Evolutionary conservation across 2,888 invertebrate genomes (phyloP).

Genomic region (Oscheius sp.): DNA sequence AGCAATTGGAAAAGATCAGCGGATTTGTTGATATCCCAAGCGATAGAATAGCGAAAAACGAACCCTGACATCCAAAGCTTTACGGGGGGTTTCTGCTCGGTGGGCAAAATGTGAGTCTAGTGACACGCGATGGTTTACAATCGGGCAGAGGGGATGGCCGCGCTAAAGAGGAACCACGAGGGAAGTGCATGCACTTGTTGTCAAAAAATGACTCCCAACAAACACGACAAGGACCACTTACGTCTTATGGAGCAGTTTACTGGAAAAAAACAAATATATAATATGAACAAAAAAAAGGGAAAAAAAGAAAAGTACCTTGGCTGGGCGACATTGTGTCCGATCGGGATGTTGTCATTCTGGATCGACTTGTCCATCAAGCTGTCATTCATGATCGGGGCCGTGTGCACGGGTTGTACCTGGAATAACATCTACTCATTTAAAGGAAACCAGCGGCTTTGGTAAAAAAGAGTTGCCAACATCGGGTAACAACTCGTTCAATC

Average conservation of each 20-base stretch:
- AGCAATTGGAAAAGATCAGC: slow-evolving; percentile 2
- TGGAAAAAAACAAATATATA: slow-evolving; percentile 51
- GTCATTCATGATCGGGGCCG: slow-evolving; percentile 46
- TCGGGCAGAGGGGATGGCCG: slow-evolving; percentile 7
- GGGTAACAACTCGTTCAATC: not conserved
- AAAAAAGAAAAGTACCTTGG: slow-evolving; percentile 64
- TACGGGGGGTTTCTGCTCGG: not conserved
- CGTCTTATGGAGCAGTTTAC: slow-evolving; percentile 72
- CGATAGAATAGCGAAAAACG: slow-evolving; percentile 14
- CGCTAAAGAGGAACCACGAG: slow-evolving; percentile 9
- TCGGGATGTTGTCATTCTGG: slow-evolving; percentile 65
- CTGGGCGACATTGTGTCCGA: slow-evolving; percentile 66
- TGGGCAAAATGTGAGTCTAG: slow-evolving; percentile 29
- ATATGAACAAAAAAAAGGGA: too few species aligned
- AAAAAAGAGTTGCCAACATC: not conserved
- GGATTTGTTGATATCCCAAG: not conserved
- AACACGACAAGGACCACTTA: slow-evolving; percentile 54
- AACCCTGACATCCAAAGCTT: slow-evolving; percentile 5
- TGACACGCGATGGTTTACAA: slow-evolving; percentile 38
- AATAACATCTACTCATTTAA: not conserved
- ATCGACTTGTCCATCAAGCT: slow-evolving; percentile 37
- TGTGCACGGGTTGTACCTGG: slow-evolving; percentile 55
- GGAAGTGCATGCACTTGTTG: slow-evolving; percentile 26
- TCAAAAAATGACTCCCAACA: not conserved
- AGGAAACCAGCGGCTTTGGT: slow-evolving; percentile 1